Evolutionary conservation across 2,113 vertebrate species (phyloP).

Genomic region (Phrynosoma platyrhinos): DNA sequence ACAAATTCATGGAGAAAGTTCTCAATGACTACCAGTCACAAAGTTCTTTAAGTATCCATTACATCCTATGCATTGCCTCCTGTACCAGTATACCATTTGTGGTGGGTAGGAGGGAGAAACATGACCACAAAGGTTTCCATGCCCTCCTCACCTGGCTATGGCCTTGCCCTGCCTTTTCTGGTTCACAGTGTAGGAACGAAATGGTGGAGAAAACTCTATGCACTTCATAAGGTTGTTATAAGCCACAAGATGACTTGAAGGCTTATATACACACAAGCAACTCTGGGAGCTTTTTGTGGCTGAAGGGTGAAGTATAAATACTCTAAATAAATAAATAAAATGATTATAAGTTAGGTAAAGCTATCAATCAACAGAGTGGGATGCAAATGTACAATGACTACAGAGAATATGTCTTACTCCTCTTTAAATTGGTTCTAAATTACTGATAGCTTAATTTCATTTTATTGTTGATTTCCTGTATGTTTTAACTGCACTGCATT

Average conservation of each 20-base stretch:
- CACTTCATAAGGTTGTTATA: too few species aligned
- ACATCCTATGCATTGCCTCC: too few species aligned
- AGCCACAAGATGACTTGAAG: too few species aligned
- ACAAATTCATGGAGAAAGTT: not conserved
- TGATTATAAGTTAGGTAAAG: not conserved
- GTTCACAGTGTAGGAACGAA: not conserved
- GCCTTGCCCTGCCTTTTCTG: not conserved
- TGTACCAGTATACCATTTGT: too few species aligned
- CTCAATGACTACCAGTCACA: not conserved
- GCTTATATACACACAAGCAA: too few species aligned
- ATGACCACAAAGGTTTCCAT: not conserved
- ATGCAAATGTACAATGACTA: slow-evolving; percentile 36
- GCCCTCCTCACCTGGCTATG: not conserved
- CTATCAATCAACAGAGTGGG: slow-evolving; percentile 6
- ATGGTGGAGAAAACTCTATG: not conserved
- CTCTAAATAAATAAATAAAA: not conserved
- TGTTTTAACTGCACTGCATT: too few species aligned
- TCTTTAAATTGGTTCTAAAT: slow-evolving; percentile 13
- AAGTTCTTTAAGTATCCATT: too few species aligned
- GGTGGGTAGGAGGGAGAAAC: not conserved
- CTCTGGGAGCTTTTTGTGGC: not conserved
- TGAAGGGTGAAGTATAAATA: too few species aligned
- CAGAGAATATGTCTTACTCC: slow-evolving; percentile 23
- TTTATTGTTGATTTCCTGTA: too few species aligned
- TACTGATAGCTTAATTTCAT: too few species aligned